phyloP scores from a whole-genome alignment of 2,113 vertebrate species.

The Alethe castanea region DNA sequence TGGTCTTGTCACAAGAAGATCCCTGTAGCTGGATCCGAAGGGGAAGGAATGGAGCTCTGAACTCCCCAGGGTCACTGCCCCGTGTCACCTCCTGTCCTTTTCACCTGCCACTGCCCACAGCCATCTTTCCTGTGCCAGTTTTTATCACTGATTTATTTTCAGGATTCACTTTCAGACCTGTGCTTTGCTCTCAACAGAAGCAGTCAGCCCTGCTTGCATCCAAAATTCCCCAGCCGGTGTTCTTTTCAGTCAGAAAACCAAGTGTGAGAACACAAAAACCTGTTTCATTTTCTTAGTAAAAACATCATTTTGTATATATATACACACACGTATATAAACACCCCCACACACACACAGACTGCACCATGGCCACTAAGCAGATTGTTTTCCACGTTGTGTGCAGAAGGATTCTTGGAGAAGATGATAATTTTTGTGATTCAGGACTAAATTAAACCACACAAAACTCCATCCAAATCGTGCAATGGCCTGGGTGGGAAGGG shows the following conservation, averaged over 20 bases:
- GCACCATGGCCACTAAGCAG: background rate
- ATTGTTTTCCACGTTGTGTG: background rate
- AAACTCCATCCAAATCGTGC: background rate
- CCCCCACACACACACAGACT: background rate
- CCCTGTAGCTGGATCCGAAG: accelerated
- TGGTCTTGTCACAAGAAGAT: background rate
- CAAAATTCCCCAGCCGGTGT: background rate
- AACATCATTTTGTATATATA: background rate
- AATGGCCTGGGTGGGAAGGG: background rate
- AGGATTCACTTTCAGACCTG: background rate
- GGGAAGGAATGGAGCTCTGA: background rate
- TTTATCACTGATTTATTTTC: background rate
- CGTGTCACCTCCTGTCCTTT: background rate
- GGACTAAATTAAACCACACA: background rate
- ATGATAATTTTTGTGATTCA: background rate
- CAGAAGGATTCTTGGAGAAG: background rate
- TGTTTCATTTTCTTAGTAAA: background rate
- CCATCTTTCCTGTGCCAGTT: background rate
- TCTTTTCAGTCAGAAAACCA: background rate
- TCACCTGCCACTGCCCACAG: background rate
- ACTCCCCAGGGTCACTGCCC: background rate
- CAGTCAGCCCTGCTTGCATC: background rate
- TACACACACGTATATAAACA: too few relatives aligned
- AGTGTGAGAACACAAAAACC: background rate
- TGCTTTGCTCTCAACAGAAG: background rate